phyloP scores from a whole-genome alignment of 1,140 invertebrate species.

The Prorops nasuta region DNA sequence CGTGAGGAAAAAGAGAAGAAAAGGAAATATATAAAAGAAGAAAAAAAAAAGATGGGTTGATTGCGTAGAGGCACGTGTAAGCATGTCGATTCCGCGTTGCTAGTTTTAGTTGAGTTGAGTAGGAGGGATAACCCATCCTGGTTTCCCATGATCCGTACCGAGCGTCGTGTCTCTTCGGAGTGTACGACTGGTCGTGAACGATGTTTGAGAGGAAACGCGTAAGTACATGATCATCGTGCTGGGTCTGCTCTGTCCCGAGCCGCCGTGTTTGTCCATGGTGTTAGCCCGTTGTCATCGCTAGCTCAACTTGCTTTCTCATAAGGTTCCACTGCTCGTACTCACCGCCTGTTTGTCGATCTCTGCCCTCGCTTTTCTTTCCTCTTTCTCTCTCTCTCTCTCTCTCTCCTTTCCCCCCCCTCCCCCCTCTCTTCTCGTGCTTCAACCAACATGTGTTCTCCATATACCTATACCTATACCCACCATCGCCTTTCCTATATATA shows the following conservation, averaged over 20 bases:
- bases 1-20: too few relatives aligned
- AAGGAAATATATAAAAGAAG: too few relatives aligned
- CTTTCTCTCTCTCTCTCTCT: slow-evolving; percentile 10
- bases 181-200: neutral
- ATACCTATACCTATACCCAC: slow-evolving; percentile 13
- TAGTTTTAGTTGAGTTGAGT: slow-evolving; percentile 10
- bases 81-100: too few relatives aligned
- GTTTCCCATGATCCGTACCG: slow-evolving; percentile 31
- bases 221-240: slow-evolving; percentile 47
- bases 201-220: slow-evolving; percentile 51
- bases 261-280: slow-evolving; percentile 51
- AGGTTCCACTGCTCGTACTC: slow-evolving; percentile 36
- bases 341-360: slow-evolving; percentile 41
- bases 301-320: slow-evolving; percentile 47
- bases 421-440: neutral
- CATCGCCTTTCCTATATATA: slow-evolving; percentile 31
- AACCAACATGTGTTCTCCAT: neutral
- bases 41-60: too few relatives aligned
- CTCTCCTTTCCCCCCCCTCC: neutral
- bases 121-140: slow-evolving; percentile 21
- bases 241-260: slow-evolving; percentile 41
- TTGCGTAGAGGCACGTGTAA: too few relatives aligned
- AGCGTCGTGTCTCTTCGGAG: slow-evolving; percentile 18
- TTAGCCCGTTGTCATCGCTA: slow-evolving; percentile 54
- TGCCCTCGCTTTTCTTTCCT: slow-evolving; percentile 3